These are phyloP conservation scores for Eulacestoma nigropectus DNA, from an alignment of 2,113 vertebrate genomes.

Conservation along the genomic window DNA sequence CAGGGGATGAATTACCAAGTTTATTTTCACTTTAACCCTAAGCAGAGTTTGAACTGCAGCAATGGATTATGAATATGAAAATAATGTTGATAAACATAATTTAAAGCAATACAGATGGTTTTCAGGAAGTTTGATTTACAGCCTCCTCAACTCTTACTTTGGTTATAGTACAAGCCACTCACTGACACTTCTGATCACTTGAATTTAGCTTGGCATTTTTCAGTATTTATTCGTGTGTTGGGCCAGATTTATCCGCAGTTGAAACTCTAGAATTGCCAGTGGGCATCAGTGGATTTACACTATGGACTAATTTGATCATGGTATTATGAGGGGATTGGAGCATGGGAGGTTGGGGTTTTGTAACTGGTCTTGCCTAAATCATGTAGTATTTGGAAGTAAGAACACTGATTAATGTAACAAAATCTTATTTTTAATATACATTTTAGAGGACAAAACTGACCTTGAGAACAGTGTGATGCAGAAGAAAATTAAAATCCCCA, in stretches of 20 bases:
- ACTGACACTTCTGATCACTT: background rate
- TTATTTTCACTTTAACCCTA: background rate
- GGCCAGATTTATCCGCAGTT: background rate
- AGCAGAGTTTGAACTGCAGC: background rate
- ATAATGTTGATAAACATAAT: background rate
- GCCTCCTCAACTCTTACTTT: background rate
- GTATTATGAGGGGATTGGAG: background rate
- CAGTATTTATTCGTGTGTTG: background rate
- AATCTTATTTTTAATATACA: constrained; percentile 68
- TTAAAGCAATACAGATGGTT: background rate
- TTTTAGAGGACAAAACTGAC: constrained; percentile 88
- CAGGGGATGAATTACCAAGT: background rate
- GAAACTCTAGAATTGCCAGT: background rate
- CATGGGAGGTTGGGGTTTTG: background rate
- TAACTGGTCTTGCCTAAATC: constrained; percentile 53
- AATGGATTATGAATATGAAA: background rate
- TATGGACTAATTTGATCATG: background rate
- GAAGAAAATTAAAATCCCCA: constrained; percentile 99
- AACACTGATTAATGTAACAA: constrained; percentile 56
- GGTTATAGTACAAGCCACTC: background rate
- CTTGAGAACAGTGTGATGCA: constrained; percentile 98
- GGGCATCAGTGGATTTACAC: background rate
- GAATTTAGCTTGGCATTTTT: background rate
- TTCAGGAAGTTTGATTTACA: background rate
- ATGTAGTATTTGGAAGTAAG: constrained; percentile 45